Percentiles rank a stretch among this genome's conserved stretches.
Conservation (phyloP, 92 coral and sea anemone species). For the Bergia sp. region DNA sequence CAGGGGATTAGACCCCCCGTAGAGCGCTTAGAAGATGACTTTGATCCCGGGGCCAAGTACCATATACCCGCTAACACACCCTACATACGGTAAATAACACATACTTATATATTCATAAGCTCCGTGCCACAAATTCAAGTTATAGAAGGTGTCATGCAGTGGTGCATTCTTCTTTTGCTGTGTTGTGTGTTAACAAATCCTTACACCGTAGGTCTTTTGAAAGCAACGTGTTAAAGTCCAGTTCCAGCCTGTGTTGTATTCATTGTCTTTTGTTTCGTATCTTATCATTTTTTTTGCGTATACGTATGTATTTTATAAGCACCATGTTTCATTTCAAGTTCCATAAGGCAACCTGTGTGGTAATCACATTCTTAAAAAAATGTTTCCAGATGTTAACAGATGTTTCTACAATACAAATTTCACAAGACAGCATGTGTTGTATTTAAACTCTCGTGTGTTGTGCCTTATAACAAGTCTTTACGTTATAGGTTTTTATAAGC, state of each 20-base stretch:
- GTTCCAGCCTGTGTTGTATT: too few relatives aligned
- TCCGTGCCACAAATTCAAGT: constrained; percentile 82
- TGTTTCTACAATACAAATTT: too few relatives aligned
- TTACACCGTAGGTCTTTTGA: constrained; percentile 68
- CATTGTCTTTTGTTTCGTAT: too few relatives aligned
- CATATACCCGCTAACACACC: constrained; percentile 83
- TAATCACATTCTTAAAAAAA: constrained; percentile 22
- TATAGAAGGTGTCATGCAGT: constrained; percentile 85
- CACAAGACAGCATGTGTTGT: too few relatives aligned
- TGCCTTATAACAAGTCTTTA: background rate
- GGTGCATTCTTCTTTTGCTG: constrained; percentile 52
- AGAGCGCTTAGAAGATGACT: constrained; percentile 70
- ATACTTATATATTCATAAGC: constrained; percentile 43
- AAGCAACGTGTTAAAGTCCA: constrained; percentile 61
- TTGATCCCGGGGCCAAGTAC: constrained; percentile 94
- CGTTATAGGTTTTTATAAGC: constrained; percentile 74
- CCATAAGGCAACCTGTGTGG: constrained; percentile 87
- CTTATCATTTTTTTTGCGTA: too few relatives aligned
- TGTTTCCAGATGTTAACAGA: too few relatives aligned
- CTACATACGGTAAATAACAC: constrained; percentile 69
- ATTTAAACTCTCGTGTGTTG: too few relatives aligned
- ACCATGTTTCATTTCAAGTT: constrained; percentile 86
- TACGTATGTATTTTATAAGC: constrained; percentile 67
- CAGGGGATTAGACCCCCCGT: constrained; percentile 91
- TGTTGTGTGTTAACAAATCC: background rate